Evolutionary conservation across 2,888 invertebrate species (phyloP), one percentile per base, ranked within the genome.

Genomic region (Actias luna): DNA sequence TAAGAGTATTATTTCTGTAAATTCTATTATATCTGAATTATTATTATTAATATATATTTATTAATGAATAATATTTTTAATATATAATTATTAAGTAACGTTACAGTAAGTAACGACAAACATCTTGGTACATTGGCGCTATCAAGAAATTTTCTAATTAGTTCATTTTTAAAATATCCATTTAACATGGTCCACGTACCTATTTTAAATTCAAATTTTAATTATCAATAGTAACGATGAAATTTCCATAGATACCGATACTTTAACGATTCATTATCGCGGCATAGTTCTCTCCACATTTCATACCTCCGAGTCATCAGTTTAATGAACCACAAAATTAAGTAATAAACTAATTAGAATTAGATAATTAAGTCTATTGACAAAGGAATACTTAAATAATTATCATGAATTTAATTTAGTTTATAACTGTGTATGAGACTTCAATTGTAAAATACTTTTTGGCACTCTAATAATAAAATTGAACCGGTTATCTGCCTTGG

Each of bases 321-420:
- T 78, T 74, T 74, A 83, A 82, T 82, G 82, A 80, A 76, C 77
- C 77, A 73, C 69, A 75, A 79, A 76, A 76, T 79, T 74, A 75
- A 75, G 72, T 78, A 79, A 80, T 76, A 76, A 82, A 79, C 75
- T 77, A 83, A 83, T 82, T 83, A 82, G 79, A 83, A 77, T 79
- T 69, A 65, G 69, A 70, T 72, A 69, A 73, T 75, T 76, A 77
- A 79, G 75, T 79, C 76, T n/a, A 75, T 73, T 74, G 75, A 77
- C 75, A 78, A 75, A 74, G 75, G 71, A 66, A n/a, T 42, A 25
- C 25, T 61, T 57, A 42, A 31, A 66, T 67, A 69, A 71, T 69
- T n/a, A n/a, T n/a, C n/a, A n/a, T n/a, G n/a, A n/a, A n/a, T n/a
- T n/a, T n/a, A n/a, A n/a, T n/a, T n/a, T n/a, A n/a, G n/a, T n/a